Evolutionary conservation across 2,113 vertebrate species (phyloP), one percentile per base, ranked within the genome.

Genomic region (Psittacara wagleri): DNA sequence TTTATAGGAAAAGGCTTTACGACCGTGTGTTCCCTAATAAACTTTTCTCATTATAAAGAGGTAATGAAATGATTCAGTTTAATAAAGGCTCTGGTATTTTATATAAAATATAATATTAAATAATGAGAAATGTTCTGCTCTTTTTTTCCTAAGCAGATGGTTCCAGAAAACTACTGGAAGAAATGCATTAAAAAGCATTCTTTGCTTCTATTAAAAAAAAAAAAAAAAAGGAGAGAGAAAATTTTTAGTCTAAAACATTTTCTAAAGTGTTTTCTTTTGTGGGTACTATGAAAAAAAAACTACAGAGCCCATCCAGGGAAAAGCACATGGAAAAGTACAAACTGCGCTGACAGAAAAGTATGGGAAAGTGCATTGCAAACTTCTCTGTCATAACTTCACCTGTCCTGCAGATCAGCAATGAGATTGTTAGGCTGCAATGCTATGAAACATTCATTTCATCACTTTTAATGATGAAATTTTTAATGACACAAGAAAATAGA

Each of bases 1-100:
- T 78, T 95, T 94, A 88, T 78, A 78, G 43, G 51, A 88, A 86
- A 93, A 80, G 9, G 17, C 29, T 93, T 93, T 94, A 90, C 22
- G 37, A 75, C 37, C 2, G 55, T 64, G 28, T 51, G 51, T 39
- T 75, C 79, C 72, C 82, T 46, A 96, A 86, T 92, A 95, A 96
- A 92, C 54, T 90, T 93, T 90, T 88, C 88, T 95, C 84, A 73
- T 94, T 89, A 78, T 64, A 78, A 95, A 85, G 93, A 93, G 46
- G 49, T 72, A 96, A 70, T 88, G n/a, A 95, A 94, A 94, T 75
- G 35, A 96, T 86, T 93, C 85, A 48, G 55, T 78, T 81, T 92
- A 93, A 95, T 88, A 90, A 97, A 90, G 67, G 46, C 82, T 94
- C 49, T 77, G 54, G 54, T 66, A 31, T 90, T 90, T 88, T 44